Base-by-base conservation (phyloP, 2,888 invertebrate species). In the Erynnis tages region DNA sequence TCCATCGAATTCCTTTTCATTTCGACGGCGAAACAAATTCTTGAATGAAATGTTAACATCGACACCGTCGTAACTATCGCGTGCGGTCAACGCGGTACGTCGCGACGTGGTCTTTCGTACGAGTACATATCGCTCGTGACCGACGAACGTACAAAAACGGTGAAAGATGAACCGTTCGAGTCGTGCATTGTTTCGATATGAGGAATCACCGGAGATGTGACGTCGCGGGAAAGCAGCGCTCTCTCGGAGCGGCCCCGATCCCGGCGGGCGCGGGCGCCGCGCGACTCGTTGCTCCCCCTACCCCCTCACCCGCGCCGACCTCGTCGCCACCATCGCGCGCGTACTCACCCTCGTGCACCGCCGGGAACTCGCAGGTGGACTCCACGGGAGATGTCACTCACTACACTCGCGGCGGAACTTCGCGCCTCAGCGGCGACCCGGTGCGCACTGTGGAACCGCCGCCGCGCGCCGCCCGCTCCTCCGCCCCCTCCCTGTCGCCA, bases 371-470 rank as follows among this genome's bases (percentile, higher is more conserved):
- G 30, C 34, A 32, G 40, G 34, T 41, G 30, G 25, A 27, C 23
- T 41, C 43, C 38, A 43, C 35, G 37, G 46, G 19, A 50, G 43
- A 29, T 21, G 46, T 62, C 58, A 58, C 61, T 57, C 67, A 70
- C 68, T 55, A 63, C 76, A 79, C 76, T 75, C 80, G 74, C 82
- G 76, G 58, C 63, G 63, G 67, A 67, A 79, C 70, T 71, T 76
- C 63, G 73, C 80, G 77, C 77, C 77, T 66, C 71, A 67, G 64
- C 76, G 82, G 80, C 81, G 82, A 73, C 70, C 67, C 77, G 73
- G 72, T 71, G 69, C 65, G 68, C 71, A 83, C 83, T 83, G 82
- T 56, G 40, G 25, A 59, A 60, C 53, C 37, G 61, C 65, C 65
- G 64, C 63, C 61, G 66, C 61, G 60, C 63, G 57, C 54, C 53